Evolutionary conservation across 2,797 vertebrate genomes (phyloP), one percentile per base, ranked within the genome.

Genomic region (Muscicapa striata): DNA sequence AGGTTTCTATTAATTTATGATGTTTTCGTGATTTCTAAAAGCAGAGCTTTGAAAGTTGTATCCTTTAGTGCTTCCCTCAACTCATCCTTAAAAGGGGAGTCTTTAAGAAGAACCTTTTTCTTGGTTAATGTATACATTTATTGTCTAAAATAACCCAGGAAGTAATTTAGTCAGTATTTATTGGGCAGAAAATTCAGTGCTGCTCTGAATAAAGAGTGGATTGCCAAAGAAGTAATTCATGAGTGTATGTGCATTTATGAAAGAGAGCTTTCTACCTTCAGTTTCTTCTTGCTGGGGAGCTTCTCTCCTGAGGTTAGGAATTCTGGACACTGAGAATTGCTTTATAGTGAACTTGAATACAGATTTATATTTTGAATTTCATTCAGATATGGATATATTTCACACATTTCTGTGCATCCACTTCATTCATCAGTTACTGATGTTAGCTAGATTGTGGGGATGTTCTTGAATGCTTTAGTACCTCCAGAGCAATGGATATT

Each of bases 261-360:
- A 90, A 83, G 90, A 74, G 49, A 78, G 67, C 91, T 90, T 94
- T 95, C 36, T 94, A 17, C 88, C 40, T 88, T 78, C 24, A 49
- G 13, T 89, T 90, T 86, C 17, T 82, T 79, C 23, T 89, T 63
- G 13, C 40, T 89, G 64, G 48, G 57, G 70, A 64, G 45, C 52
- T 88, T 86, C 32, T 80, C 66, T 89, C 62, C 36, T 66, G 57
- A 51, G 84, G 38, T 59, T 84, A 82, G 30, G 36, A 89, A 49
- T 51, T 86, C 52, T 74, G 86, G 22, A 77, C 7, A 40, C 64
- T 87, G 49, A 87, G 21, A 40, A 77, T 61, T 83, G 52, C 68
- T 84, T 92, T 70, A 29, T 7, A 69, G 22, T 49, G 24, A 84
- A 40, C 72, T 84, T 81, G 32, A 59, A 73, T 29, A 29, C 8